phyloP scores from a whole-genome alignment of 1,140 invertebrate species.

The Thaumetopoea pityocampa region DNA sequence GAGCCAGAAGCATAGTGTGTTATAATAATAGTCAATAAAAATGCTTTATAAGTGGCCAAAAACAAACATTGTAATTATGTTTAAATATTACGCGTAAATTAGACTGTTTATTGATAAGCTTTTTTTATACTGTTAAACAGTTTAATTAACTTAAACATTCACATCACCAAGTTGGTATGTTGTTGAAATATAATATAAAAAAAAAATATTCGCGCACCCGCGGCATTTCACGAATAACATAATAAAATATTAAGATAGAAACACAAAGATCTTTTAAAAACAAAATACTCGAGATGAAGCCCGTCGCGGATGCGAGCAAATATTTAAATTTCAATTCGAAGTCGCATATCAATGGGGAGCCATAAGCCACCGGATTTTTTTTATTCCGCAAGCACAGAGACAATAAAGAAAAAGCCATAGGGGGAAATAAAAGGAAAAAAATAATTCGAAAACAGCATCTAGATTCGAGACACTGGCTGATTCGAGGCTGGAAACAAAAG shows the following conservation, averaged over 20 bases:
- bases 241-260: constrained; percentile 67
- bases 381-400: constrained; percentile 56
- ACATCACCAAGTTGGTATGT: too few relatives aligned
- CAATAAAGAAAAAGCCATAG: constrained; percentile 72
- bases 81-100: neutral
- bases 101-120: too few relatives aligned
- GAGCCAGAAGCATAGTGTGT: too few relatives aligned
- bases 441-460: constrained; percentile 65
- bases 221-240: constrained; percentile 35
- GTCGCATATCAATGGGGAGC: constrained; percentile 74
- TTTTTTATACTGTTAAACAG: too few relatives aligned
- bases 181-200: too few relatives aligned
- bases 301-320: constrained; percentile 62
- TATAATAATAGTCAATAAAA: too few relatives aligned
- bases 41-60: too few relatives aligned
- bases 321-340: constrained; percentile 75
- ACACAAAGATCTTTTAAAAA: constrained; percentile 55
- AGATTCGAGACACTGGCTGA: constrained; percentile 73
- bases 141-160: too few relatives aligned
- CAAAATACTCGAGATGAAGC: constrained; percentile 59
- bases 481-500: constrained; percentile 71
- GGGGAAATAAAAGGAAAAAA: constrained; percentile 58
- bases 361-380: constrained; percentile 70
- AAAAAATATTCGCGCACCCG: constrained; percentile 7
- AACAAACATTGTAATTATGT: too few relatives aligned